Evolutionary conservation across 2,888 invertebrate species (phyloP), one percentile per base, ranked within the genome.

Genomic region (Venusia cambrica): DNA sequence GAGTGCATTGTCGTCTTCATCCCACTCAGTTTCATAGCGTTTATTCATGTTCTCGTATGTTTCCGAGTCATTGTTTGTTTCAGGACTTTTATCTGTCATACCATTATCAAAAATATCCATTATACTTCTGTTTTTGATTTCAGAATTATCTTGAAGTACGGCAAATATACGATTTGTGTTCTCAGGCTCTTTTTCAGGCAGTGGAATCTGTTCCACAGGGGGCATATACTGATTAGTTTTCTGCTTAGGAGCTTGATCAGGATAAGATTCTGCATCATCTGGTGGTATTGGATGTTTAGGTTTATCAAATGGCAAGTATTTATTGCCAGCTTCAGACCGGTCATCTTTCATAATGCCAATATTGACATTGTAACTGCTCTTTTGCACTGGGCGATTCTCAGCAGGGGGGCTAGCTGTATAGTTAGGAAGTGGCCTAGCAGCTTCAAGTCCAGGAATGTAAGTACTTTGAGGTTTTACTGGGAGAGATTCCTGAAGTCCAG

Each of bases 1-100:
- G 11, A 88, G 71, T 34, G 76, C 87, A 45, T 87, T 87, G 51
- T 88, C 87, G 49, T 87, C 87, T 33, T 78, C 84, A 56, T 87
- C 76, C 87, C 87, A 84, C 33, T 73, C 62, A 30, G 63, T 62
- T 48, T 80, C 78, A 51, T 73, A 74, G 17, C 39, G 56, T 67
- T 68, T 77, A 17, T 53, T 58, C 8, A 58, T 48, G 53, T 43
- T 61, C 13, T 70, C 65, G 59, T 57, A 67, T n/a, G 67, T 70
- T 25, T 77, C 62, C 14, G 61, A 38, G 21, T 69, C 61, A 45
- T 66, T 53, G 15, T 45, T 50, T 18, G n/a, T 38, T 30, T 77
- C 72, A 30, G 73, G 62, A 48, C 67, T 73, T 14, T 56, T 54
- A 19, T 57, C 39, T 15, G 41, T 39, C 28, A 53, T 62, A 45